Percentiles rank a stretch among this genome's conserved stretches.
phyloP scores from a whole-genome alignment of 1,140 invertebrate genomes.

The Drosophila pallidifrons region DNA sequence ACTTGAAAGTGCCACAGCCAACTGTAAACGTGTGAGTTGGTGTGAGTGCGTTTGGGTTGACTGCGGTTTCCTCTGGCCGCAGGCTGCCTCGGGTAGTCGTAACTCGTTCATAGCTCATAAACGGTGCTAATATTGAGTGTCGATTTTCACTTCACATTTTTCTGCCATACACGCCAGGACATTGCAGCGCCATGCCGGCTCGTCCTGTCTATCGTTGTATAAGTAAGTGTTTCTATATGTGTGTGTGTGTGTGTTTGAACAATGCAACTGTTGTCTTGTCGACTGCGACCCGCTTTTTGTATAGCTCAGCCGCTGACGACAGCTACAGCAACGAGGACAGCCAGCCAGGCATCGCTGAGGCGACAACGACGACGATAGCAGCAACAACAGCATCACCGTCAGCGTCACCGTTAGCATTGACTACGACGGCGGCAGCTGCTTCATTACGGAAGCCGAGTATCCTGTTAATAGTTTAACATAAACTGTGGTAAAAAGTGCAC shows the following conservation, averaged over 20 bases:
- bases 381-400: conserved; percentile 26
- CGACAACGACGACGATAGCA: conserved; percentile 29
- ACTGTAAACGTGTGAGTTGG: conserved; percentile 1
- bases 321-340: conserved; percentile 6
- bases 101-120: conserved; percentile 77
- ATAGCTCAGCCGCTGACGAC: conserved; percentile 4
- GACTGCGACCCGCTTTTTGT: conserved; percentile 70
- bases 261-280: conserved; percentile 66
- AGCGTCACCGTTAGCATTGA: background rate
- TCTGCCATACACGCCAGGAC: conserved; percentile 54
- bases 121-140: conserved; percentile 79
- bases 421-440: conserved; percentile 59
- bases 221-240: background rate
- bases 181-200: conserved; percentile 56
- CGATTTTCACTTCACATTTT: conserved; percentile 69
- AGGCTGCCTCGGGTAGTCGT: conserved; percentile 45
- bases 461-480: conserved; percentile 82
- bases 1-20: conserved; percentile 8
- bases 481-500: conserved; percentile 76
- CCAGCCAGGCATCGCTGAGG: background rate
- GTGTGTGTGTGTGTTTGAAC: conserved; percentile 41
- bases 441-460: conserved; percentile 74
- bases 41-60: conserved; percentile 18
- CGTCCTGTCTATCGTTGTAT: background rate
- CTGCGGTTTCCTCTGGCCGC: conserved; percentile 37